phyloP scores from a whole-genome alignment of 2,113 vertebrate species.

The Siniperca chuatsi region DNA sequence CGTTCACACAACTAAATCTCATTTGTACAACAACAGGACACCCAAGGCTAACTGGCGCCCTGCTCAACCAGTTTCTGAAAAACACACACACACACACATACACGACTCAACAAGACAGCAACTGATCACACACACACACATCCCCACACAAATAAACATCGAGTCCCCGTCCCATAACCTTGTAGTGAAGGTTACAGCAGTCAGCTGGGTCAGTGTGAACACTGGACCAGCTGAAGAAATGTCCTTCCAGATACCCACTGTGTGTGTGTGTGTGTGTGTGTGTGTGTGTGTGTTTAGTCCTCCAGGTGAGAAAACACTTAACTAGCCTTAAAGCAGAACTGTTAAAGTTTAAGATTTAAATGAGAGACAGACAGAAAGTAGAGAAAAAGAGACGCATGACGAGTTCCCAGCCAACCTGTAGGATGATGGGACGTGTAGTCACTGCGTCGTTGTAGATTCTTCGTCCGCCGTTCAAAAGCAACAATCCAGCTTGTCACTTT shows the following conservation, averaged over 20 bases:
- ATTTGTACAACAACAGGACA: constrained; percentile 76
- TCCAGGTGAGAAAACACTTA: constrained; percentile 74
- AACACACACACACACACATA: constrained; percentile 36
- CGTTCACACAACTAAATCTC: constrained; percentile 40
- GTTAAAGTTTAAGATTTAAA: constrained; percentile 10
- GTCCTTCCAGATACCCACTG: constrained; percentile 81
- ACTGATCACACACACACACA: constrained; percentile 58
- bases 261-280: constrained; percentile 42
- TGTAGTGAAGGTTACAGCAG: constrained; percentile 81
- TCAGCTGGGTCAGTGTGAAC: constrained; percentile 75
- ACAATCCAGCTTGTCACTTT: constrained; percentile 66
- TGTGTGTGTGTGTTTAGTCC: constrained; percentile 32
- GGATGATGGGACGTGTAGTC: constrained; percentile 62
- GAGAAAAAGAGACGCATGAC: background rate
- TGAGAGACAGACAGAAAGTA: background rate
- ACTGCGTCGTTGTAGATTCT: constrained; percentile 34
- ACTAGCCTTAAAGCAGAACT: constrained; percentile 1
- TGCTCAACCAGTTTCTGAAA: constrained; percentile 77
- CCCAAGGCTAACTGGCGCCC: constrained; percentile 71
- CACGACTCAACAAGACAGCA: constrained; percentile 46
- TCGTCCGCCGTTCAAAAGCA: constrained; percentile 58
- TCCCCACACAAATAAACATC: constrained; percentile 76
- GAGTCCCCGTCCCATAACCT: constrained; percentile 74
- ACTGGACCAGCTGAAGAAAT: constrained; percentile 82
- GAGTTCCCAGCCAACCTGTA: constrained; percentile 69